These are phyloP conservation scores for Gadopsis marmoratus DNA, from an alignment of 2,797 vertebrate genomes.

Conservation along the genomic window DNA sequence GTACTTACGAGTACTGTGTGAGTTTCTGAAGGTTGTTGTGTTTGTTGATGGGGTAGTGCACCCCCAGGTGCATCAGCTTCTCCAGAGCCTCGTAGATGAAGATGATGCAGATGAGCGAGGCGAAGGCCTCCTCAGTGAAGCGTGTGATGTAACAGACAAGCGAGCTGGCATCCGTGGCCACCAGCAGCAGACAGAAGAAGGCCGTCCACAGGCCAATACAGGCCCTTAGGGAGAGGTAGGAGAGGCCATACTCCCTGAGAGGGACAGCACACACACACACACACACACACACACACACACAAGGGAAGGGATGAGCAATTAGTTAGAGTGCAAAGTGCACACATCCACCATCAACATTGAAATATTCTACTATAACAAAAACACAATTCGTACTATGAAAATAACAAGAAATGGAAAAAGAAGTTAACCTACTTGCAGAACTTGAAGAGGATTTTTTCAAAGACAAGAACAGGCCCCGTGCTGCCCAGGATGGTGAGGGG, in stretches of 20 bases:
- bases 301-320: background rate
- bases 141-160: constrained; percentile 99
- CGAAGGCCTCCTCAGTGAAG: constrained; percentile 99
- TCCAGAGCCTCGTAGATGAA: constrained; percentile 99
- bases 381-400: background rate
- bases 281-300: constrained; percentile 14
- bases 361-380: background rate
- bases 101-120: constrained; percentile 98
- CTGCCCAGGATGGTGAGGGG: constrained; percentile 98
- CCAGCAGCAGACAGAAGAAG: constrained; percentile 94
- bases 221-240: constrained; percentile 95
- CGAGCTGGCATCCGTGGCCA: constrained; percentile 98
- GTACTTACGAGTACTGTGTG: constrained; percentile 95
- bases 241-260: constrained; percentile 93
- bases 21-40: constrained; percentile 95
- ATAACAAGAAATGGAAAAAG: background rate
- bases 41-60: constrained; percentile 97
- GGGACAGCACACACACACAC: constrained; percentile 15
- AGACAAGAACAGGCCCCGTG: constrained; percentile 97
- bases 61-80: constrained; percentile 96
- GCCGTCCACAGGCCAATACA: constrained; percentile 99
- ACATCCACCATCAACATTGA: background rate
- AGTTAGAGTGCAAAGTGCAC: constrained; percentile 22
- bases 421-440: constrained; percentile 95
- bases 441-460: constrained; percentile 99